A percentile compares a stretch with the other conserved stretches of the same genome.
These are phyloP conservation scores for Pyrgilauda ruficollis DNA, from an alignment of 2,113 vertebrate genomes.

Conservation along the genomic window DNA sequence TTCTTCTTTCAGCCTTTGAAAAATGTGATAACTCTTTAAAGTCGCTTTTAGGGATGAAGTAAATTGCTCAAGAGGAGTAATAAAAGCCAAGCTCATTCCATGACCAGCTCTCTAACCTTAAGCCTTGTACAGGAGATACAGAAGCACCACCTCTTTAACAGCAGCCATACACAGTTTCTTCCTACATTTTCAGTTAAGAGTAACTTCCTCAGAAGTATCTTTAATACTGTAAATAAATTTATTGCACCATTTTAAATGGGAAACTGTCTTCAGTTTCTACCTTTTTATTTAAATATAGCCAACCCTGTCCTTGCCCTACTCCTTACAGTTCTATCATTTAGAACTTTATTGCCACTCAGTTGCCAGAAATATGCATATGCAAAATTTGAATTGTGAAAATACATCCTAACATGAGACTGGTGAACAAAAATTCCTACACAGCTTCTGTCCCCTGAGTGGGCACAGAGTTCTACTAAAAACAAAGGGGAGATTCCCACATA, in stretches of 20 bases:
- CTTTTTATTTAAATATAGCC: background rate
- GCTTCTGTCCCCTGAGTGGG: background rate
- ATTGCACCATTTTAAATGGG: background rate
- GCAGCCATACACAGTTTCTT: background rate
- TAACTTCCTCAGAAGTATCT: background rate
- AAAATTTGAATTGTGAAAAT: background rate
- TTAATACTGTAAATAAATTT: background rate
- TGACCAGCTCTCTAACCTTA: background rate
- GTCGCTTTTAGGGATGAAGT: background rate
- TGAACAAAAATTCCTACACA: background rate
- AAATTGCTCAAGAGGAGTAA: background rate
- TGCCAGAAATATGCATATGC: background rate
- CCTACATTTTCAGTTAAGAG: background rate
- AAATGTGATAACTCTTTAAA: background rate
- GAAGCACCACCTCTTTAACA: background rate
- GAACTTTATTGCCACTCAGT: background rate
- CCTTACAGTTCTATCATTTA: background rate
- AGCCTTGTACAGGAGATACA: background rate
- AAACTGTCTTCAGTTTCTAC: background rate
- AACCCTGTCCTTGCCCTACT: background rate
- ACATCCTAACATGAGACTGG: background rate
- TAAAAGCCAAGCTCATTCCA: background rate
- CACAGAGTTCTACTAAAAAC: background rate
- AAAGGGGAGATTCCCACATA: background rate
- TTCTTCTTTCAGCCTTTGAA: background rate